Percentiles rank a stretch among this genome's conserved stretches.
phyloP scores from a whole-genome alignment of 2,797 vertebrate genomes.

The Hapalemur alaotrensis region DNA sequence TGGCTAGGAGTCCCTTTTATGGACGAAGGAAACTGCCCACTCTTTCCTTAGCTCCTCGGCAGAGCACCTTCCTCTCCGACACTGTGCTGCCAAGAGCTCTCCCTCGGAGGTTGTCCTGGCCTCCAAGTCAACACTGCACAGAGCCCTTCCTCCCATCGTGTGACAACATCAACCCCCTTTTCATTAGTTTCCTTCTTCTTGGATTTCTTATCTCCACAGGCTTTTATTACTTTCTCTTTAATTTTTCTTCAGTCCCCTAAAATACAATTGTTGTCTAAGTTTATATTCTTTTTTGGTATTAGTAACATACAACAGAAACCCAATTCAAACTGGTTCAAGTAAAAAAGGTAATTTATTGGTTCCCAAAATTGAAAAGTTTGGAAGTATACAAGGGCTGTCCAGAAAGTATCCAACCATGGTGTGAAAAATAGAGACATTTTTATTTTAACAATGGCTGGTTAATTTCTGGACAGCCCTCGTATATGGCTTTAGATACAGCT shows the following conservation, averaged over 20 bases:
- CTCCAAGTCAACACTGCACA: not conserved
- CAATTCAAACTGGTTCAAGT: not conserved
- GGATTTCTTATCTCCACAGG: not conserved
- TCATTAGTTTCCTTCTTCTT: not conserved
- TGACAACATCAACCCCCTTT: not conserved
- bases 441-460: too few relatives aligned
- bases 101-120: not conserved
- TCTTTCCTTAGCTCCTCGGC: conserved; percentile 38
- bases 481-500: not conserved
- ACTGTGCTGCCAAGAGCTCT: not conserved
- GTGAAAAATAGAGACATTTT: too few relatives aligned
- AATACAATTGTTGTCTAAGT: not conserved
- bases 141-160: not conserved
- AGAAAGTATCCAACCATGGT: too few relatives aligned
- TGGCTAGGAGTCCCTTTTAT: conserved; percentile 45
- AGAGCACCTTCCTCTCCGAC: not conserved
- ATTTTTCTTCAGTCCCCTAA: not conserved
- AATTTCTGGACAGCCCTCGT: too few relatives aligned
- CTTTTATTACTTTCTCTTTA: not conserved
- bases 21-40: conserved; percentile 55
- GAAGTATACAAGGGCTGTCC: not conserved
- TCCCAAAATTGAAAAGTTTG: not conserved
- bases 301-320: not conserved
- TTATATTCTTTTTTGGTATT: not conserved
- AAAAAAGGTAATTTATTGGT: not conserved